Evolutionary conservation across 2,797 vertebrate species (phyloP).

Genomic region (Melanotaenia trifasciata): DNA sequence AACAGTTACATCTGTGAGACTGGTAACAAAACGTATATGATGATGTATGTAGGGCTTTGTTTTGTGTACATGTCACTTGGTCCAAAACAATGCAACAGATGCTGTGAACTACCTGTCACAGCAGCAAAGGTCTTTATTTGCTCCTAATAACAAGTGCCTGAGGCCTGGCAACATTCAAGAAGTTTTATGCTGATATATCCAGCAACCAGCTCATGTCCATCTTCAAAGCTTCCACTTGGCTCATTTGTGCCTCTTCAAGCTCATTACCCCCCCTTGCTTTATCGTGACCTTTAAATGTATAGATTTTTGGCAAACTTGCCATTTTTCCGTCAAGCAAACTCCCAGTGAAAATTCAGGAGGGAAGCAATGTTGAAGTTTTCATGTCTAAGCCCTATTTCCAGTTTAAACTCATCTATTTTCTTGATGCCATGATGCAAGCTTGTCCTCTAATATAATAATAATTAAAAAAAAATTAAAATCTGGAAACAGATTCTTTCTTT

Average conservation of each 20-base stretch:
- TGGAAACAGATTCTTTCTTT: background rate
- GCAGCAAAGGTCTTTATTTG: background rate
- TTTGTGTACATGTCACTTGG: background rate
- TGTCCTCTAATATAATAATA: background rate
- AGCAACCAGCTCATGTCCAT: background rate
- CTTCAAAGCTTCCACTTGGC: background rate
- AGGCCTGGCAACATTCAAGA: background rate
- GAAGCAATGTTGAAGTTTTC: background rate
- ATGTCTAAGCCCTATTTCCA: background rate
- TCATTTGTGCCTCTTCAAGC: background rate
- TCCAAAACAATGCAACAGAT: background rate
- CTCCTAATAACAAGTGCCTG: background rate
- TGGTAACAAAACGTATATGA: background rate
- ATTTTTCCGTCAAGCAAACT: background rate
- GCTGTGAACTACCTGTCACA: background rate
- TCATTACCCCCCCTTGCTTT: background rate
- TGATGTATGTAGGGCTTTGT: background rate
- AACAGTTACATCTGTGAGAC: background rate
- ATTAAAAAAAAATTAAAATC: background rate
- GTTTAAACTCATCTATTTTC: background rate
- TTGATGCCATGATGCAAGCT: background rate
- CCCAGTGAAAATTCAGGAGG: background rate
- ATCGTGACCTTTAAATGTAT: background rate
- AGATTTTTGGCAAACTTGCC: background rate
- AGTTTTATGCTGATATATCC: background rate